Evolutionary conservation across 2,888 invertebrate species (phyloP).

Genomic region (Oxyteleia sp.): DNA sequence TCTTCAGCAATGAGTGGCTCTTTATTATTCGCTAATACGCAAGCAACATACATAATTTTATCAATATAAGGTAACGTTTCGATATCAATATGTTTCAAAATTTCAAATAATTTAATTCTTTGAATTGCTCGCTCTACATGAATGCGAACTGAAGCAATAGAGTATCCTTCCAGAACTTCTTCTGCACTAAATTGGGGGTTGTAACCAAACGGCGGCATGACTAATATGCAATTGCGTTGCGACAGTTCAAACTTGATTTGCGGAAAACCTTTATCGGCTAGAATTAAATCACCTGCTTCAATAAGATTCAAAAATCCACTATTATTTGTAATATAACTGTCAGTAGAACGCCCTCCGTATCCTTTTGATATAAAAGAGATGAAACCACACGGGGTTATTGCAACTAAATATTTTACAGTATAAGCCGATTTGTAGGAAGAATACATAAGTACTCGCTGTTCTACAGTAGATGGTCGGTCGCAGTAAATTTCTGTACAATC

Average conservation of each 20-base stretch:
- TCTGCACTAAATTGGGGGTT: constrained; percentile 66
- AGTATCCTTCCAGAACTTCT: constrained; percentile 63
- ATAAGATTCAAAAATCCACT: too few relatives aligned
- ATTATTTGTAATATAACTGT: constrained; percentile 69
- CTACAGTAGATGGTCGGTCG: constrained; percentile 59
- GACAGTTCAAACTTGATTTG: constrained; percentile 11
- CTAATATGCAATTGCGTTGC: constrained; percentile 63
- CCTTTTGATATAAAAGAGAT: constrained; percentile 77
- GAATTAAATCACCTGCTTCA: constrained; percentile 14
- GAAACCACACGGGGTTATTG: constrained; percentile 70
- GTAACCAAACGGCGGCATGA: constrained; percentile 69
- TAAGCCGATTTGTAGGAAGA: constrained; percentile 64
- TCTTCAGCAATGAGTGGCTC: background rate
- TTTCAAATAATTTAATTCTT: constrained; percentile 62
- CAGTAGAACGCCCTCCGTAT: constrained; percentile 74
- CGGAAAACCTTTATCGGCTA: constrained; percentile 44
- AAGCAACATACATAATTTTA: constrained; percentile 10
- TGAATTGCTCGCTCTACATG: constrained; percentile 52
- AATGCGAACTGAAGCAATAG: constrained; percentile 57
- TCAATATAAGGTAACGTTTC: constrained; percentile 41
- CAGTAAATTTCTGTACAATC: constrained; percentile 66
- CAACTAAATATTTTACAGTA: constrained; percentile 73
- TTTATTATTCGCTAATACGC: constrained; percentile 2
- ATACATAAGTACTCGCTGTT: constrained; percentile 69
- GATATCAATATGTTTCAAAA: constrained; percentile 46